Evolutionary conservation across 2,113 vertebrate species (phyloP), one percentile per base, ranked within the genome.

Genomic region (Sakesphorus luctuosus): DNA sequence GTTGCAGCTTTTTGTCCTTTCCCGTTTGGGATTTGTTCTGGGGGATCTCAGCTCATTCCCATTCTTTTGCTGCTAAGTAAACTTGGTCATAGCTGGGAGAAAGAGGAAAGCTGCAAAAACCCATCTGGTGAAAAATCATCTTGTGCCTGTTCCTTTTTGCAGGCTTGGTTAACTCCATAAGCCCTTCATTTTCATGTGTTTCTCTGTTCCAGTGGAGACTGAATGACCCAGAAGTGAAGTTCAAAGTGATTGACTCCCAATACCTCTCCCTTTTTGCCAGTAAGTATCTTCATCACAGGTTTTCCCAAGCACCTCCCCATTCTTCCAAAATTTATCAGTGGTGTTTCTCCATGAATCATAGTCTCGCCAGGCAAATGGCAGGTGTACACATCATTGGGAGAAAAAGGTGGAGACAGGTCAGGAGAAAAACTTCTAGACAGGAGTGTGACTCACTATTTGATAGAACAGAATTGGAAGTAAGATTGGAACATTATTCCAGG

Each of bases 251-350:
- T 71, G 98, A 98, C 49, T 99, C 99, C 21, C 77, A 95, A 7
- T 97, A 98, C 67, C 97, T 99, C 96, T 99, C 99, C 10, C 99
- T 99, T 83, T 99, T 98, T 96, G 98, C 98, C 76, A 98, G 99
- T 99, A 98, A 99, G 99, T 98, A 86, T 78, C 77, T 91, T 76
- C 23, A 72, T 35, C 50, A 29, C 43, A 73, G 40, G 40, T 84
- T 93, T 94, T 28, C 78, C 52, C 5, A 17, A 92, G 71, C 56
- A 25, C 35, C 55, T 94, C 84, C 78, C 44, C 43, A 18, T 84
- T 85, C 77, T 69, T 94, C 74, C 58, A 26, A 47, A 88, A 29
- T 0, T 0, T 47, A 35, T 68, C 55, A 47, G 23, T 58, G 62
- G 23, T 58, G 62, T 87, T 93, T 81, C 62, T 14, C 33, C 28